Evolutionary conservation across 2,888 invertebrate genomes (phyloP), one percentile per base, ranked within the genome.

Genomic region (Andricus curvator): DNA sequence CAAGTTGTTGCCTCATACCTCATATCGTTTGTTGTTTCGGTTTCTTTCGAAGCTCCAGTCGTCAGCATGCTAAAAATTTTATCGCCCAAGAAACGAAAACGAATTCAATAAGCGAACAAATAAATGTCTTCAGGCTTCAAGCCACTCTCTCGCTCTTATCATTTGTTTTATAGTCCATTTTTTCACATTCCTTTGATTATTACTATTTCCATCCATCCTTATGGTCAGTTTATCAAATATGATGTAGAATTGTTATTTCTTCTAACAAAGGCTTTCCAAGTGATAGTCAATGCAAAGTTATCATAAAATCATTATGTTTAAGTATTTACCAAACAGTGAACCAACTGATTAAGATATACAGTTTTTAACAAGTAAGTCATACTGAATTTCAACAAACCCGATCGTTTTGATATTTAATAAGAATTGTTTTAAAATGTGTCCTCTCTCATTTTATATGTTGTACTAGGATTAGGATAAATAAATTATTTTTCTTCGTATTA

Each of bases 11-110:
- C 96, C 83, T 97, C 97, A 0, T 97, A 96, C 91, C 93, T 95
- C 81, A 92, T 97, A 41, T 96, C 97, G 17, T 97, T 97, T 91
- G 92, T 96, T 74, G 95, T 97, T 80, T 97, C 97, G 2, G 93
- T 97, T 81, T 95, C 96, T 1, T 97, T 97, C 92, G 97, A 97
- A 92, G 97, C 97, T 70, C 97, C 97, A 68, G 95, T 97, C 78
- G 97, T 97, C 85, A 96, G 96, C 82, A 96, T 97, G 95, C 94
- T 97, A 67, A 96, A 96, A 93, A 95, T 96, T 79, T 82, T 93
- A 29, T 88, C 92, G 9, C 93, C 93, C 25, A 92, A 90, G 60
- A 93, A 92, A 79, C 88, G 91, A 78, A 92, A 90, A 81, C 88
- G 91, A 78, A 89, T 92, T 80, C 89, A 90, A 79, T 92, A 84